These are phyloP conservation scores for Hesperophylax magnus DNA, from an alignment of 1,140 invertebrate genomes.

Conservation along the genomic window DNA sequence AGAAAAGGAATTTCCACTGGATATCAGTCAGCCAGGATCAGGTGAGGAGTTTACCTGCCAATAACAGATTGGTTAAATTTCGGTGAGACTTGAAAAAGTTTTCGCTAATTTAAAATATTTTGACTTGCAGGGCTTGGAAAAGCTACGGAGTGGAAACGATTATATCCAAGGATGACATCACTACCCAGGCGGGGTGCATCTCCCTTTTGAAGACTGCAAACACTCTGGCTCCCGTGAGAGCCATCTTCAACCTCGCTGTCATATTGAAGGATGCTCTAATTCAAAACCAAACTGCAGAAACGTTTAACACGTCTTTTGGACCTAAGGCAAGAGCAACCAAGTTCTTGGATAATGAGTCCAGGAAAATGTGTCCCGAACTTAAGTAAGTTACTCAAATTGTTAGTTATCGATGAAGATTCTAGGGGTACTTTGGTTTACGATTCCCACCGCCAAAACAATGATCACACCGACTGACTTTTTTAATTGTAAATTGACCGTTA, in stretches of 20 bases:
- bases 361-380: constrained; percentile 72
- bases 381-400: constrained; percentile 62
- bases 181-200: constrained; percentile 74
- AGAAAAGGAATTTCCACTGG: constrained; percentile 83
- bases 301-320: constrained; percentile 70
- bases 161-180: constrained; percentile 77
- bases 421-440: neutral
- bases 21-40: constrained; percentile 80
- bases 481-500: no score
- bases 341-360: constrained; percentile 74
- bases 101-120: no score
- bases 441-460: no score
- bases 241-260: constrained; percentile 88
- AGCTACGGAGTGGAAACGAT: constrained; percentile 74
- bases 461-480: no score
- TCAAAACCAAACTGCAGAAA: constrained; percentile 74
- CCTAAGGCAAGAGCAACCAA: constrained; percentile 76
- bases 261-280: constrained; percentile 76
- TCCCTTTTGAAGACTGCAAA: constrained; percentile 76
- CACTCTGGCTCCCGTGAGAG: constrained; percentile 78
- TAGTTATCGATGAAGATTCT: no score
- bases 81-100: no score
- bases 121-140: constrained; percentile 73
- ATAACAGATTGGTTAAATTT: no score
- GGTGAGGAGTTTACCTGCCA: constrained; percentile 60